Evolutionary conservation across 1,140 invertebrate species (phyloP).

Genomic region (Proales similis): DNA sequence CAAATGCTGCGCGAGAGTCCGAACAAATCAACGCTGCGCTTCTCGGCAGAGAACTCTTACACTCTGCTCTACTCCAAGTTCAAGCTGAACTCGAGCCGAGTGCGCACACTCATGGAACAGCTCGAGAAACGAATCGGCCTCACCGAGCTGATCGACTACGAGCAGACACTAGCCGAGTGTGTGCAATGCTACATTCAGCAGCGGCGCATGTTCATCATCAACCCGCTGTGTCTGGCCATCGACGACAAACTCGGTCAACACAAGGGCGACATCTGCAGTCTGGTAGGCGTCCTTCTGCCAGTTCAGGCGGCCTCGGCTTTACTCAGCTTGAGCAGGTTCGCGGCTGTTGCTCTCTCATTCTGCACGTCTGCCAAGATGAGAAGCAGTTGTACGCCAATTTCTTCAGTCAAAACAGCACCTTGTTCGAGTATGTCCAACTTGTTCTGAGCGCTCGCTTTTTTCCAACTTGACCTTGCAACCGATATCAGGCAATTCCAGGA

Average conservation of each 20-base stretch:
- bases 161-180: slow-evolving; percentile 68
- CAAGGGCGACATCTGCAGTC: slow-evolving; percentile 73
- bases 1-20: slow-evolving; percentile 30
- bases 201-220: slow-evolving; percentile 64
- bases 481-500: slow-evolving; percentile 62
- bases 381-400: slow-evolving; percentile 80
- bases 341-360: slow-evolving; percentile 75
- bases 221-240: slow-evolving; percentile 59
- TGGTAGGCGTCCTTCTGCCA: slow-evolving; percentile 53
- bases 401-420: slow-evolving; percentile 63
- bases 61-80: slow-evolving; percentile 89
- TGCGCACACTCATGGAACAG: slow-evolving; percentile 70
- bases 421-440: slow-evolving; percentile 60
- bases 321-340: slow-evolving; percentile 56
- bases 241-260: slow-evolving; percentile 63
- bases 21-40: not conserved
- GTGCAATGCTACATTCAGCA: slow-evolving; percentile 76
- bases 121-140: slow-evolving; percentile 63
- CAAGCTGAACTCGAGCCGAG: slow-evolving; percentile 72
- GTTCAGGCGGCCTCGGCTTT: not conserved
- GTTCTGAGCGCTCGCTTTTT: not conserved
- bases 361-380: slow-evolving; percentile 86
- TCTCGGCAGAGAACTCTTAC: slow-evolving; percentile 65
- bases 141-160: slow-evolving; percentile 55
- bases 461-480: not conserved